Evolutionary conservation across 2,113 vertebrate species (phyloP).

Genomic region (Oryzias celebensis): DNA sequence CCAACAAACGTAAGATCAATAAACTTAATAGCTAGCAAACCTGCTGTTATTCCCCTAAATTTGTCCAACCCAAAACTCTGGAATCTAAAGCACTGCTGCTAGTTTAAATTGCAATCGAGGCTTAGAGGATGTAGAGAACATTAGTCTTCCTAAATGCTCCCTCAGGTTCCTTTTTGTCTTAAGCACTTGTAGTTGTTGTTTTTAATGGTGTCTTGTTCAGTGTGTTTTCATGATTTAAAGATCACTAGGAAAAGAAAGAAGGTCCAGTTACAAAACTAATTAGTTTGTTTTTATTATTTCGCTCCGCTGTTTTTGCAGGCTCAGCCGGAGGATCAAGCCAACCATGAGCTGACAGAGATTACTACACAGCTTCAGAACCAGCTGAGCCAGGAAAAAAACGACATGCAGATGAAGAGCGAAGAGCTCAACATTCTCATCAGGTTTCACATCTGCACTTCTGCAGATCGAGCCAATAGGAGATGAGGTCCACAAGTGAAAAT

Average conservation of each 20-base stretch:
- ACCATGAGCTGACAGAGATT: constrained; percentile 84
- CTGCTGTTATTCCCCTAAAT: too few species aligned
- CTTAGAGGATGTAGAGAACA: too few species aligned
- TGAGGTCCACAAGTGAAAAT: not conserved
- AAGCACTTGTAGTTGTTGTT: too few species aligned
- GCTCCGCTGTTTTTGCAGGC: constrained; percentile 71
- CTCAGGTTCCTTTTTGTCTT: too few species aligned
- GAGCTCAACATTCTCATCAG: constrained; percentile 98
- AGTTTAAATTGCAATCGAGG: too few species aligned
- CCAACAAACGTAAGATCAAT: too few species aligned
- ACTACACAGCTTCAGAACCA: constrained; percentile 91
- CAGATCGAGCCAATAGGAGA: not conserved
- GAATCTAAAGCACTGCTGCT: too few species aligned
- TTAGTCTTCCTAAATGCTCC: too few species aligned
- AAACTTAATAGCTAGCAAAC: too few species aligned
- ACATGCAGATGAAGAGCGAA: constrained; percentile 95
- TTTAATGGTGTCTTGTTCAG: too few species aligned
- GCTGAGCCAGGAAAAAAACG: constrained; percentile 93
- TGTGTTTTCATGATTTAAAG: not conserved
- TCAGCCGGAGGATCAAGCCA: constrained; percentile 86
- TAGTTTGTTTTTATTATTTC: not conserved
- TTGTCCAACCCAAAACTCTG: too few species aligned
- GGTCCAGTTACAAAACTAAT: not conserved
- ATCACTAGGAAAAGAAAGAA: not conserved
- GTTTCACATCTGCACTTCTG: constrained; percentile 56